Conservation (phyloP, 2,797 vertebrate species). For the Tenualosa ilisha region DNA sequence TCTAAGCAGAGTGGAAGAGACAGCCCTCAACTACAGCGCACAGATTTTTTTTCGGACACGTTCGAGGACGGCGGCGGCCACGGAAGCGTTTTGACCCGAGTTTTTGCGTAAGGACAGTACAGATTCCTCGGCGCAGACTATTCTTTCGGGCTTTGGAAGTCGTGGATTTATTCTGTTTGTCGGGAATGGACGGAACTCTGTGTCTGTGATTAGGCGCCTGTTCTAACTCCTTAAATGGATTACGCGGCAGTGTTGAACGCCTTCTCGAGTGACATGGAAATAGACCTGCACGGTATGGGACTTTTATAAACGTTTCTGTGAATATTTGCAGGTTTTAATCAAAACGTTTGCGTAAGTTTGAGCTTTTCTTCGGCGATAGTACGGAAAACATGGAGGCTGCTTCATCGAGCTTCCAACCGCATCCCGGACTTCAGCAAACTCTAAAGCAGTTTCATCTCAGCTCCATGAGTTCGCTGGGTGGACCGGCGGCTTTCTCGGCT, state of each 20-base stretch:
- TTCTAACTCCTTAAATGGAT: constrained; percentile 62
- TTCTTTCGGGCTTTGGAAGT: constrained; percentile 1
- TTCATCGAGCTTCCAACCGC: constrained; percentile 87
- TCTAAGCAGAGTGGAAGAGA: constrained; percentile 52
- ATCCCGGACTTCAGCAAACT: constrained; percentile 98
- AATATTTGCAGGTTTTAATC: constrained; percentile 63
- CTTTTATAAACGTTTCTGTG: constrained; percentile 61
- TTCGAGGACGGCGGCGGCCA: constrained; percentile 53
- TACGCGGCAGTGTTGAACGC: constrained; percentile 62
- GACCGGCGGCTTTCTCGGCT: constrained; percentile 96
- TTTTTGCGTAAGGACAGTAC: constrained; percentile 24
- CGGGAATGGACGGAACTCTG: constrained; percentile 25
- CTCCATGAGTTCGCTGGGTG: constrained; percentile 96
- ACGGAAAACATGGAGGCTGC: constrained; percentile 79
- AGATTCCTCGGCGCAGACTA: constrained; percentile 25
- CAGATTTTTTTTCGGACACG: constrained; percentile 33
- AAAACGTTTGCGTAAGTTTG: constrained; percentile 53
- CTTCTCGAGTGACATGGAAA: constrained; percentile 74
- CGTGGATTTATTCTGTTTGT: neutral
- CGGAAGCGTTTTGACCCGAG: constrained; percentile 54
- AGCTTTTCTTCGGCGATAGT: constrained; percentile 43
- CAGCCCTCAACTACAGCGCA: constrained; percentile 52
- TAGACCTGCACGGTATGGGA: constrained; percentile 50
- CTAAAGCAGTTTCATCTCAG: constrained; percentile 98
- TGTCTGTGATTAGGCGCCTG: constrained; percentile 27